Evolutionary conservation across 1,140 invertebrate species (phyloP).

Genomic region (Ditylenchus dipsaci): DNA sequence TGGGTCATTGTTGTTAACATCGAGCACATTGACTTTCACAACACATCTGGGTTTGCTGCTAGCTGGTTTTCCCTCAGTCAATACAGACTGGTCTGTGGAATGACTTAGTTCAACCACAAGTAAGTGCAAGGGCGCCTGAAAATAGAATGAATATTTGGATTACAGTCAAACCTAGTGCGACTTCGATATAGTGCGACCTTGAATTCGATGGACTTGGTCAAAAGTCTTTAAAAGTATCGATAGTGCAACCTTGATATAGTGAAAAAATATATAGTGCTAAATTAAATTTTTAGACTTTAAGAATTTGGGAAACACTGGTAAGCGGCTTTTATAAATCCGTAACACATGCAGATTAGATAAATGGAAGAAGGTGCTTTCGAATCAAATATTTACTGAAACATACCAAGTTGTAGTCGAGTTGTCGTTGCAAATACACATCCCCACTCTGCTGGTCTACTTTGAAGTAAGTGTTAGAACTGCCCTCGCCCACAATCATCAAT

Average conservation of each 20-base stretch:
- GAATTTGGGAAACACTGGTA: no score
- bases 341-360: no score
- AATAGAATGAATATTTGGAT: background rate
- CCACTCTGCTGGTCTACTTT: constrained; percentile 20
- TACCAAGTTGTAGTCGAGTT: constrained; percentile 14
- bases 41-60: background rate
- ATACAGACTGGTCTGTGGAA: background rate
- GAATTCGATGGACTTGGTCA: no score
- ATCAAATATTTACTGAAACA: background rate
- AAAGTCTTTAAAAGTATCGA: no score
- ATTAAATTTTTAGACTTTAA: no score
- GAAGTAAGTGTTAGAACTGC: constrained; percentile 14
- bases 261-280: no score
- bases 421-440: constrained; percentile 23
- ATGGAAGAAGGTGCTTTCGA: no score
- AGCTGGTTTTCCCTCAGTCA: no score
- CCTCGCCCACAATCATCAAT: constrained; percentile 17
- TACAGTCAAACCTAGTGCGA: no score
- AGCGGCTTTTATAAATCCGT: no score
- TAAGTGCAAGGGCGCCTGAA: background rate
- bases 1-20: constrained; percentile 4
- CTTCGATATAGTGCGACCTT: no score
- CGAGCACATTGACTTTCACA: background rate
- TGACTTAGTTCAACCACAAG: background rate
- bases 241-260: no score